Percentiles rank a stretch among this genome's conserved stretches.
Evolutionary conservation across 2,113 vertebrate genomes (phyloP).

Genomic region (Brachypodius melanocephalos): DNA sequence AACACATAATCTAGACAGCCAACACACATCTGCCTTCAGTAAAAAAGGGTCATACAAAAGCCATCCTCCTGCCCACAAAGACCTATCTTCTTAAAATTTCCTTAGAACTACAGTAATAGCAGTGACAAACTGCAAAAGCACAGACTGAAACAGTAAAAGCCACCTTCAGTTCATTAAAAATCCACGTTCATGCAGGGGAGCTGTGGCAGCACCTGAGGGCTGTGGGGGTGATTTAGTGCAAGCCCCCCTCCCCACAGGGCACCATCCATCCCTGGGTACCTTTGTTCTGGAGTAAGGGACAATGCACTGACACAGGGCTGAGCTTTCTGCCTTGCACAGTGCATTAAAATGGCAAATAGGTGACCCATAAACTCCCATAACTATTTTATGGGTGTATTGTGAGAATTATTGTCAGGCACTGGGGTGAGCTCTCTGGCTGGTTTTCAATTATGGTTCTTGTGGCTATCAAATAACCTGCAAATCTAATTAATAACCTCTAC

Average conservation of each 20-base stretch:
- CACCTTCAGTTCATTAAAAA: neutral
- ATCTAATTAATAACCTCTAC: neutral
- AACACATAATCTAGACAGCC: neutral
- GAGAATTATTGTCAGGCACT: neutral
- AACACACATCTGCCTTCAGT: neutral
- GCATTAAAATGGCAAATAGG: neutral
- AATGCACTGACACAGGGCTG: neutral
- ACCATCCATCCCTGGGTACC: neutral
- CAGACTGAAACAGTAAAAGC: neutral
- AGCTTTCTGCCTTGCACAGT: neutral
- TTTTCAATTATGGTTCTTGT: neutral
- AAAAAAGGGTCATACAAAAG: neutral
- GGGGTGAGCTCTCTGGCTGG: neutral
- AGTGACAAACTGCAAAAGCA: neutral
- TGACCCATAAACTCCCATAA: neutral
- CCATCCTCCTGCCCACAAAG: neutral
- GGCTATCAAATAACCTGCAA: neutral
- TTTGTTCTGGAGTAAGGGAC: neutral
- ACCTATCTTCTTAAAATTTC: neutral
- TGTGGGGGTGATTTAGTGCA: neutral
- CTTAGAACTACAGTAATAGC: neutral
- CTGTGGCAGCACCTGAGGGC: neutral
- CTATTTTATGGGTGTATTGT: neutral
- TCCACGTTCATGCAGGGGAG: rapidly evolving
- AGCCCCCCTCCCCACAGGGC: neutral